Evolutionary conservation across 2,888 invertebrate genomes (phyloP).

Genomic region (Pollenia griseotomentosa): DNA sequence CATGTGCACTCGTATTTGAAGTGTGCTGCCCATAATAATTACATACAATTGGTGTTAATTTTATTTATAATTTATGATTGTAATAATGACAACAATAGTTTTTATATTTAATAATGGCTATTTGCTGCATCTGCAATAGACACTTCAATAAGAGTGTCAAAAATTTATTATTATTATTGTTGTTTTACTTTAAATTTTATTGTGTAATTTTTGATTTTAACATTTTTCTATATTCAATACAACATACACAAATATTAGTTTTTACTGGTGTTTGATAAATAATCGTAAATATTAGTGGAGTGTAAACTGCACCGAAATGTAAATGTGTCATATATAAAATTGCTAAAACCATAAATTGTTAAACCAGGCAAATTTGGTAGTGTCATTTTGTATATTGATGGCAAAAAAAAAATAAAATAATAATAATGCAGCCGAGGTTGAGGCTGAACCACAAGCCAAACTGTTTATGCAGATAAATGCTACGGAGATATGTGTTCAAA

Average conservation of each 20-base stretch:
- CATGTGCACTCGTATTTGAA: neutral
- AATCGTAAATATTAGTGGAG: conserved; percentile 1
- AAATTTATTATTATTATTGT: conserved; percentile 44
- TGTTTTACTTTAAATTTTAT: conserved; percentile 29
- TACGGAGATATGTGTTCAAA: neutral
- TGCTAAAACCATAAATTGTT: conserved; percentile 13
- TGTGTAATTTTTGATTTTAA: conserved; percentile 19
- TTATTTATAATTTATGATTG: conserved; percentile 50
- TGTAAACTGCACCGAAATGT: neutral
- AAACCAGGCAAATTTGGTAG: neutral
- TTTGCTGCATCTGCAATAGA: conserved; percentile 52
- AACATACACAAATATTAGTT: neutral
- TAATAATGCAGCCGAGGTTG: too few species aligned
- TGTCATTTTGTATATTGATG: neutral
- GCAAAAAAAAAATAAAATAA: too few species aligned
- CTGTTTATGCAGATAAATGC: conserved; percentile 33
- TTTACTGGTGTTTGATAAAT: neutral
- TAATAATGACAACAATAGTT: conserved; percentile 40
- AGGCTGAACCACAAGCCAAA: conserved; percentile 4
- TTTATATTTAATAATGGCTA: conserved; percentile 46
- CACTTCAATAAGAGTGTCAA: conserved; percentile 34
- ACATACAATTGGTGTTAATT: conserved; percentile 53
- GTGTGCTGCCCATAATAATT: conserved; percentile 33
- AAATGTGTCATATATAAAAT: neutral
- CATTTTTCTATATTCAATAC: neutral